Evolutionary conservation across 2,888 invertebrate genomes (phyloP).

Genomic region (Aproaerema taeniolella): DNA sequence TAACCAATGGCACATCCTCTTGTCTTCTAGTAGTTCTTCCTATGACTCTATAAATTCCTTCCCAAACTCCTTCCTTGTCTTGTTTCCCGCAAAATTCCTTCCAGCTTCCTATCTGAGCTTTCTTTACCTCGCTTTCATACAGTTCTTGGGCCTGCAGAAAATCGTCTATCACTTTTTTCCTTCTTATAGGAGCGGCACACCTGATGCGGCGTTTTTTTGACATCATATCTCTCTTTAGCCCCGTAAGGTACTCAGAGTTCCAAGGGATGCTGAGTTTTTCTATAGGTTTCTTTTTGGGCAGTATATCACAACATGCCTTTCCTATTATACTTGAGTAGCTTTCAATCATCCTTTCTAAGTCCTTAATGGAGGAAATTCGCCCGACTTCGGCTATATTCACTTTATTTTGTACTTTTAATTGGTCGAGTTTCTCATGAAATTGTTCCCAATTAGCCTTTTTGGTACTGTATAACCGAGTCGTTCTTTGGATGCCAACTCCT

Average conservation of each 20-base stretch:
- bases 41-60: slow-evolving; percentile 12
- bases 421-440: slow-evolving; percentile 2
- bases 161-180: slow-evolving; percentile 2
- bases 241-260: slow-evolving; percentile 1
- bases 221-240: neutral
- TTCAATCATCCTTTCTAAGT: neutral
- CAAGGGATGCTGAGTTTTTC: neutral
- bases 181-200: slow-evolving; percentile 13
- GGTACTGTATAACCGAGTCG: neutral
- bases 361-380: neutral
- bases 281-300: neutral
- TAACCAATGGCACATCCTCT: slow-evolving; percentile 4
- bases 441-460: slow-evolving; percentile 2
- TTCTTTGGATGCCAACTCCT: neutral
- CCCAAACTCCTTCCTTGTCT: slow-evolving; percentile 15
- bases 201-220: slow-evolving; percentile 5
- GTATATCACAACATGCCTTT: neutral
- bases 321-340: neutral
- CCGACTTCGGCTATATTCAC: neutral
- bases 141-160: slow-evolving; percentile 14
- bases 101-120: slow-evolving; percentile 12
- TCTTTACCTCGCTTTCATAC: neutral
- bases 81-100: slow-evolving; percentile 14
- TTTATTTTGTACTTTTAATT: neutral
- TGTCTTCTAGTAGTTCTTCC: slow-evolving; percentile 3